Conservation (phyloP, 2,888 invertebrate genomes). For the Trichogramma evanescens region DNA sequence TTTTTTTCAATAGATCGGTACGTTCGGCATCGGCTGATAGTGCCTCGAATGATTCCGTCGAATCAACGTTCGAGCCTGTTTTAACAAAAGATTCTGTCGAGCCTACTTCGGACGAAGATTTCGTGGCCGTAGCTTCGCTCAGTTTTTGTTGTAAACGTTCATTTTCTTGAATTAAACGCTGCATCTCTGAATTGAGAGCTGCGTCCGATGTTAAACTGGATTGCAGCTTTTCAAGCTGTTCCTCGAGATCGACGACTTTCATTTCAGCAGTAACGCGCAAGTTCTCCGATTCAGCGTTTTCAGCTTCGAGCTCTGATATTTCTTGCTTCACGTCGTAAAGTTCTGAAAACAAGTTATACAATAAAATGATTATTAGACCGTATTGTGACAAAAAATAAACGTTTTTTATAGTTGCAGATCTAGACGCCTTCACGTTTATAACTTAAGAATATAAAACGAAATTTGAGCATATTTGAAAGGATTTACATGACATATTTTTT, state of each 20-base stretch:
- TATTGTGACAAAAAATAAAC: no score
- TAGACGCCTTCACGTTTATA: no score
- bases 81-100: conserved; percentile 38
- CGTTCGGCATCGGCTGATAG: conserved; percentile 34
- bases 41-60: conserved; percentile 40
- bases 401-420: no score
- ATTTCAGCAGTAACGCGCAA: conserved; percentile 72
- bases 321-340: conserved; percentile 54
- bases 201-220: conserved; percentile 33
- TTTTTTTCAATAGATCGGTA: conserved; percentile 35
- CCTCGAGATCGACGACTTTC: conserved; percentile 70
- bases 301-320: conserved; percentile 56
- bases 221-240: conserved; percentile 57
- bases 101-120: conserved; percentile 33
- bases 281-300: conserved; percentile 58
- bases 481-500: no score
- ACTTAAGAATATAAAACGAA: no score
- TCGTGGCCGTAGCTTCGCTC: conserved; percentile 55
- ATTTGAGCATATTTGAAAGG: no score
- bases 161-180: conserved; percentile 60
- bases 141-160: conserved; percentile 66
- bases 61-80: conserved; percentile 30
- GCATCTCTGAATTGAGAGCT: conserved; percentile 53
- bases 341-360: conserved; percentile 29
- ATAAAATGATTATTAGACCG: neutral